A percentile compares a stretch with the other conserved stretches of the same genome.
These are phyloP conservation scores for Morinoia aosen DNA, from an alignment of 2,888 invertebrate species.

Conservation along the genomic window DNA sequence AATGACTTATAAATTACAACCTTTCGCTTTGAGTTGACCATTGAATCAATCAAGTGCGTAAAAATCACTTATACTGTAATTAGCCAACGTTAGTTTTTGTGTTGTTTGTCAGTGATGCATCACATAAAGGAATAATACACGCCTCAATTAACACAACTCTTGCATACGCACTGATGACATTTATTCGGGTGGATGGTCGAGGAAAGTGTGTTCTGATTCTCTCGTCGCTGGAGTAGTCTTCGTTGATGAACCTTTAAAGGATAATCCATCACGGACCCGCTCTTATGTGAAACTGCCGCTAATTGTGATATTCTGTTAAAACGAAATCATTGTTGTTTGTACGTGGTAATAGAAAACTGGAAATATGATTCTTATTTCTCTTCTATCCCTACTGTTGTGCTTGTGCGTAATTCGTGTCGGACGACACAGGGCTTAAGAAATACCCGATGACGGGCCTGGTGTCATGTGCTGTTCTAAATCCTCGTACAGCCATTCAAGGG, in stretches of 20 bases:
- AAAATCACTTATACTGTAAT: neutral
- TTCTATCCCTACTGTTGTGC: no score
- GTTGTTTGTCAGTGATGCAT: neutral
- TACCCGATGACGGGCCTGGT: no score
- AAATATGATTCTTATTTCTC: no score
- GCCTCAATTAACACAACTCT: neutral
- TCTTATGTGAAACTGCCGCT: no score
- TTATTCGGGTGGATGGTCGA: neutral
- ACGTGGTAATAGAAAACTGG: no score
- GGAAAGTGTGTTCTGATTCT: neutral
- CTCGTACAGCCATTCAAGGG: no score
- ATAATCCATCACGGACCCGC: no score
- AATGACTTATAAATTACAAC: neutral
- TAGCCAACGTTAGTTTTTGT: neutral
- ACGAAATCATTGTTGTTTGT: no score
- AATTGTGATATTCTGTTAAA: no score
- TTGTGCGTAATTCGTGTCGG: no score
- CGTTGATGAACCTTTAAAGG: neutral
- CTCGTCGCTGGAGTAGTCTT: neutral
- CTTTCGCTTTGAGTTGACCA: neutral
- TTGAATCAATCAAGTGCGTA: neutral
- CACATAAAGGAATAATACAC: neutral
- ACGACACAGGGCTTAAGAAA: no score
- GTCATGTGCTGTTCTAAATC: no score
- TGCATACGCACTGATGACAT: neutral